Conservation (phyloP, 2,888 invertebrate species). For the Psococerastis gibbosa region DNA sequence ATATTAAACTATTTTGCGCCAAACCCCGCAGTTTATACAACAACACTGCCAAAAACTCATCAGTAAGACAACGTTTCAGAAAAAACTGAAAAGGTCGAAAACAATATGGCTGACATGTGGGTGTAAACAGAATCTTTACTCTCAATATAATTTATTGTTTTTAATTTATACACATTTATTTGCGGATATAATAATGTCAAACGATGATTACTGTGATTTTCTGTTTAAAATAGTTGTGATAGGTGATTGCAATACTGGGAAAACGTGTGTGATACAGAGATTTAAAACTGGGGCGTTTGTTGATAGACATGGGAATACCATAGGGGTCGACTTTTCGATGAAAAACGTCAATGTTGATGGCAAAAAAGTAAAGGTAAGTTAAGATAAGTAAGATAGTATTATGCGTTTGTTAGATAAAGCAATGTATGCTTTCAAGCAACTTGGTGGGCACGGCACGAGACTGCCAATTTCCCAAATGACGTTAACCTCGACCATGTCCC, state of each 20-base stretch:
- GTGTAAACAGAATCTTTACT: background rate
- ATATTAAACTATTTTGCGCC: too few relatives aligned
- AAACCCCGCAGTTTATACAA: too few relatives aligned
- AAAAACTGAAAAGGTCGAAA: too few relatives aligned
- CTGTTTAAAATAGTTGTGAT: slow-evolving; percentile 89
- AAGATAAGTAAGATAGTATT: too few relatives aligned
- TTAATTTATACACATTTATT: background rate
- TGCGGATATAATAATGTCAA: slow-evolving; percentile 23
- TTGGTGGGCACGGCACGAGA: too few relatives aligned
- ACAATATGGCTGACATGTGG: background rate
- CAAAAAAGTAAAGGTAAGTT: slow-evolving; percentile 84
- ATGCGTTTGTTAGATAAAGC: too few relatives aligned
- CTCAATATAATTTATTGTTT: background rate
- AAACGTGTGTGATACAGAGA: slow-evolving; percentile 88
- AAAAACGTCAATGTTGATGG: slow-evolving; percentile 87
- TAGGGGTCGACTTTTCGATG: slow-evolving; percentile 97
- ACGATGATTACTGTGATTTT: slow-evolving; percentile 75
- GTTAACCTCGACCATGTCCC: too few relatives aligned
- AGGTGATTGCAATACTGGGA: slow-evolving; percentile 79
- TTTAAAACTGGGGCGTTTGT: slow-evolving; percentile 91
- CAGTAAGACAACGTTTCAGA: too few relatives aligned
- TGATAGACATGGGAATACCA: slow-evolving; percentile 89
- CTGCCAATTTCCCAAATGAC: too few relatives aligned
- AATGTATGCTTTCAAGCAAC: too few relatives aligned
- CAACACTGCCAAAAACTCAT: too few relatives aligned